Base-by-base conservation (phyloP, 35 echinoderm and acorn worm genomes). In the Anneissia japonica region DNA sequence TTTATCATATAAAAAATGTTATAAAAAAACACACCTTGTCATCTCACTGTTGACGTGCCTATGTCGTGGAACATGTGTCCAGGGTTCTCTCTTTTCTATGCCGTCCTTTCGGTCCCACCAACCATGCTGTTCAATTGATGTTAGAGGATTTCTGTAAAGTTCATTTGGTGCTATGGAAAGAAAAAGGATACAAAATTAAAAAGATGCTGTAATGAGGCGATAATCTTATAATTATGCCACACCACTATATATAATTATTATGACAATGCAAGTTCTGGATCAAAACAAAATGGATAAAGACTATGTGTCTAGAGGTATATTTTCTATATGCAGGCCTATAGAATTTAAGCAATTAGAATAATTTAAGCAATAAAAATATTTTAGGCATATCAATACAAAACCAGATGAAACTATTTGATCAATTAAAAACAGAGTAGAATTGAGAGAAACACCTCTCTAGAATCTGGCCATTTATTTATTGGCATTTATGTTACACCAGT, bases 111-210 rank as follows among this genome's bases (percentile, higher is more conserved):
- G 9, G 30, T 81, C 79, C 79, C 79, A 97, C 89, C 88, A 93
- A 9, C 94, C 94, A 82, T 85, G 87, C 13, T 74, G 36, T 51
- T 93, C 81, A 76, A 87, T 84, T 81, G 94, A 93, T 39, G 94
- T 97, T 55, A 97, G 34, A 35, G 87, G 76, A 75, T 89, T 87
- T 72, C 84, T 89, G 34, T 87, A 90, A 31, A 97, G 82, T 17
- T 92, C 88, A 93, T 90, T 89, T 3, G 91, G 94, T 75, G 84
- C 91, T 97, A 76, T 26, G 14, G 31, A 43, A 36, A 86, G 77
- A 43, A 31, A 81, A 40, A 64, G 37, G 30, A 90, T 45, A 28
- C 12, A 35, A n/a, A 51, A 64, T 9, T 17, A 3, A 40, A 33
- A 84, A 77, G 38, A n/a, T 5, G 31, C 41, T 34, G 30, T 16